Conservation (phyloP, 1,140 invertebrate species). For the Latrodectus geometricus region DNA sequence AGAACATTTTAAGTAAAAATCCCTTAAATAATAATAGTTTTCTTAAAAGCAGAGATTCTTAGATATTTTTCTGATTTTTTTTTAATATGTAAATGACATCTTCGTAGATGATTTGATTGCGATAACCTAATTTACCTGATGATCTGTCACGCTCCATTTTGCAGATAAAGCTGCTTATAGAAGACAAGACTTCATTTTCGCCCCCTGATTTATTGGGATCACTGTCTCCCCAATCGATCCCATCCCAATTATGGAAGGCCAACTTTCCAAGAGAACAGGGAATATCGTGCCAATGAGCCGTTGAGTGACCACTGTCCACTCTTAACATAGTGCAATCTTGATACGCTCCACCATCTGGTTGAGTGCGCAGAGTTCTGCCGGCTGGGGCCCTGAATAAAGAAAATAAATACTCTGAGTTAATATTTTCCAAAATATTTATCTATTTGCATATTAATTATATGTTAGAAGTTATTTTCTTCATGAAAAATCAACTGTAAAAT, state of each 20-base stretch:
- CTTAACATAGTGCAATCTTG: conserved; percentile 66
- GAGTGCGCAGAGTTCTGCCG: conserved; percentile 47
- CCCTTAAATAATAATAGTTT: no score
- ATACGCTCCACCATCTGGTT: conserved; percentile 66
- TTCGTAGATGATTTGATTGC: no score
- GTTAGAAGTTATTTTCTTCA: no score
- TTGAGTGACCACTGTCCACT: no score
- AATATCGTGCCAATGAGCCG: no score
- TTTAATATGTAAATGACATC: no score
- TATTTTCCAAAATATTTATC: no score
- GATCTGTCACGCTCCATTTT: conserved; percentile 61
- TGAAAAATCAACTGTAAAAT: no score
- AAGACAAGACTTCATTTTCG: conserved; percentile 29
- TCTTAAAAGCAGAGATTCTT: no score
- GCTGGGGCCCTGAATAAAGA: conserved; percentile 47
- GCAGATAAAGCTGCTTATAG: conserved; percentile 64
- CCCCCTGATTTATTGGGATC: not conserved
- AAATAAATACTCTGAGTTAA: not conserved
- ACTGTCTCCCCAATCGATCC: conserved; percentile 40
- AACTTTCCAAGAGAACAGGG: conserved; percentile 63
- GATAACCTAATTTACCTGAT: conserved; percentile 40
- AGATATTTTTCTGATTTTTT: no score
- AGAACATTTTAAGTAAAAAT: no score
- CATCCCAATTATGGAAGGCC: conserved; percentile 24
- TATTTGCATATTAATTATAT: no score